Evolutionary conservation across 2,888 invertebrate genomes (phyloP).

Genomic region (Ligdia adustata): DNA sequence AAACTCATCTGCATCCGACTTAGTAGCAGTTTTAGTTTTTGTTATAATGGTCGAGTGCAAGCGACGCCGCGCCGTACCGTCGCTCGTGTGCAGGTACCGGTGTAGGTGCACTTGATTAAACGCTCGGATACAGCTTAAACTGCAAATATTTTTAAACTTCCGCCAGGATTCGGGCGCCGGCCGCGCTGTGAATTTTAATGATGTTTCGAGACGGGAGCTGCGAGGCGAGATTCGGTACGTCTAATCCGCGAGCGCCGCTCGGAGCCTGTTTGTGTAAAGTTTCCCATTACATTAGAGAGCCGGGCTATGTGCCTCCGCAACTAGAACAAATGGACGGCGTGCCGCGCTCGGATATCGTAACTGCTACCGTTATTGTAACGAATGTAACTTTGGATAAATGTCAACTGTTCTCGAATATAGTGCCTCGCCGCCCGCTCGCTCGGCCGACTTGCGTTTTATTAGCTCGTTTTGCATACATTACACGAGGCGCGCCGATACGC

Average conservation of each 20-base stretch:
- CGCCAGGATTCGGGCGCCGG: constrained; percentile 42
- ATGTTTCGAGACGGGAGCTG: constrained; percentile 51
- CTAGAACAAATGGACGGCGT: constrained; percentile 74
- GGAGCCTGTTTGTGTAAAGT: constrained; percentile 70
- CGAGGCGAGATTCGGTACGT: constrained; percentile 43
- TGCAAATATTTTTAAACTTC: constrained; percentile 51
- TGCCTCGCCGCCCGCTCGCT: constrained; percentile 60
- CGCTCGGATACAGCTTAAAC: constrained; percentile 38
- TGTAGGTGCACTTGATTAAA: constrained; percentile 44
- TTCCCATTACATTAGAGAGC: constrained; percentile 72
- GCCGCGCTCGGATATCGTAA: constrained; percentile 74
- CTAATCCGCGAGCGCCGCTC: constrained; percentile 59
- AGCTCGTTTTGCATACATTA: constrained; percentile 78
- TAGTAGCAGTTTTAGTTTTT: constrained; percentile 36
- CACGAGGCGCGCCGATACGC: constrained; percentile 56
- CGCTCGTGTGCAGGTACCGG: constrained; percentile 36
- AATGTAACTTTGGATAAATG: constrained; percentile 82
- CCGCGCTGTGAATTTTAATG: constrained; percentile 69
- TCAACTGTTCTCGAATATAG: constrained; percentile 79
- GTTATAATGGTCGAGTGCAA: constrained; percentile 50
- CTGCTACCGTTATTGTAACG: constrained; percentile 79
- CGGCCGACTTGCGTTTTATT: constrained; percentile 72
- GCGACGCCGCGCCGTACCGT: constrained; percentile 17
- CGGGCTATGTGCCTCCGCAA: constrained; percentile 54
- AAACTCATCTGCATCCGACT: constrained; percentile 34